These are phyloP conservation scores for Anoncus sp. DNA, from an alignment of 2,888 invertebrate genomes.

Conservation along the genomic window DNA sequence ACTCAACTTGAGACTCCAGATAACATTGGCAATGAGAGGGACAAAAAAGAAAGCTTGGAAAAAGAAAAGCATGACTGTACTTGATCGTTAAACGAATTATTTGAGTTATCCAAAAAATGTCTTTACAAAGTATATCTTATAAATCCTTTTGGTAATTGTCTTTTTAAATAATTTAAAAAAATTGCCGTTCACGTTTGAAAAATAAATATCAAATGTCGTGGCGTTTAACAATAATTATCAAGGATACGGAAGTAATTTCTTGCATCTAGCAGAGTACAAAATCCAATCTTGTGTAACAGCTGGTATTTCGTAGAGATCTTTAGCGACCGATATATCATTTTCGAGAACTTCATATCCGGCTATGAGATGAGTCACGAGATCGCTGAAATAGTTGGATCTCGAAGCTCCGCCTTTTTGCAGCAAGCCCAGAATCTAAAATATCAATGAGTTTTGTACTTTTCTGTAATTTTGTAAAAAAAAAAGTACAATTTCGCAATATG, in stretches of 20 bases:
- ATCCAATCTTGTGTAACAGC: conserved; percentile 96
- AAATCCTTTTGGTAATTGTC: no score
- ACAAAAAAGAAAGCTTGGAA: no score
- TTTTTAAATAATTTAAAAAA: conserved; percentile 10
- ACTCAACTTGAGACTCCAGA: no score
- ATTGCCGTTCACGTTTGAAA: background rate
- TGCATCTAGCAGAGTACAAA: conserved; percentile 85
- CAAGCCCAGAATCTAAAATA: conserved; percentile 89
- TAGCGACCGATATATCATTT: conserved; percentile 94
- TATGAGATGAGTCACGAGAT: conserved; percentile 96
- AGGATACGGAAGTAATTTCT: conserved; percentile 86
- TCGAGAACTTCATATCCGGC: conserved; percentile 94
- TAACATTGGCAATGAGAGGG: no score
- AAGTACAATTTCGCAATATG: no score
- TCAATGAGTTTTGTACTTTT: background rate
- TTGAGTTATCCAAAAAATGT: no score
- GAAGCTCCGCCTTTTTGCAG: conserved; percentile 95
- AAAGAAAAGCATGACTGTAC: no score
- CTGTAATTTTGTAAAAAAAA: no score
- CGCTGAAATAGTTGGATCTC: conserved; percentile 93
- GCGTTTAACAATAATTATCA: conserved; percentile 60
- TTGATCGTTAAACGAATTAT: no score
- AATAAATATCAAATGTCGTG: background rate
- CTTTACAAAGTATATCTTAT: no score
- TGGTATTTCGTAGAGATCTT: conserved; percentile 96